Conservation (phyloP, 2,113 vertebrate species). For the Phasianus colchicus region DNA sequence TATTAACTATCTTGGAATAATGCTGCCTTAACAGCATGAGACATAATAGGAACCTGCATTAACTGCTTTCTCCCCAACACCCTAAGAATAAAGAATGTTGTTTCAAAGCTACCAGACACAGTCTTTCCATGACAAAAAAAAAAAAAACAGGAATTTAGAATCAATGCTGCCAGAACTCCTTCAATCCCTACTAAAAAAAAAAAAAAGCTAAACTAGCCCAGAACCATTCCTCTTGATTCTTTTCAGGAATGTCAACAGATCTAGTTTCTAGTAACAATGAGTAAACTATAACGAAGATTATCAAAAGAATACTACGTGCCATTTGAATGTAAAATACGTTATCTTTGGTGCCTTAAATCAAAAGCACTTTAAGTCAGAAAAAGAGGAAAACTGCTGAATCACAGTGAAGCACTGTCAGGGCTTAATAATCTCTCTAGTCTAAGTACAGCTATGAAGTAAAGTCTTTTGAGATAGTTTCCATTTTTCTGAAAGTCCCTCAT, state of each 20-base stretch:
- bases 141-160: neutral
- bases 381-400: neutral
- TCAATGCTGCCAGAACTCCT: neutral
- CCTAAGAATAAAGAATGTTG: neutral
- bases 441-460: neutral
- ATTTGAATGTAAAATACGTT: neutral
- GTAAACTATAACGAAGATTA: neutral
- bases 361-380: neutral
- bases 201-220: neutral
- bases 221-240: neutral
- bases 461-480: neutral
- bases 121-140: neutral
- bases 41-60: neutral
- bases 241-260: neutral
- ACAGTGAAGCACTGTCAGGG: neutral
- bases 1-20: neutral
- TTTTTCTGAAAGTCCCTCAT: neutral
- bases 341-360: neutral
- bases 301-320: neutral
- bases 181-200: neutral
- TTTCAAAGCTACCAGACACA: neutral
- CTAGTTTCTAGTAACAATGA: neutral
- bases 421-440: neutral
- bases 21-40: neutral
- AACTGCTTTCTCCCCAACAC: neutral